phyloP scores from a whole-genome alignment of 2,113 vertebrate genomes.

The Rhombomys opimus region DNA sequence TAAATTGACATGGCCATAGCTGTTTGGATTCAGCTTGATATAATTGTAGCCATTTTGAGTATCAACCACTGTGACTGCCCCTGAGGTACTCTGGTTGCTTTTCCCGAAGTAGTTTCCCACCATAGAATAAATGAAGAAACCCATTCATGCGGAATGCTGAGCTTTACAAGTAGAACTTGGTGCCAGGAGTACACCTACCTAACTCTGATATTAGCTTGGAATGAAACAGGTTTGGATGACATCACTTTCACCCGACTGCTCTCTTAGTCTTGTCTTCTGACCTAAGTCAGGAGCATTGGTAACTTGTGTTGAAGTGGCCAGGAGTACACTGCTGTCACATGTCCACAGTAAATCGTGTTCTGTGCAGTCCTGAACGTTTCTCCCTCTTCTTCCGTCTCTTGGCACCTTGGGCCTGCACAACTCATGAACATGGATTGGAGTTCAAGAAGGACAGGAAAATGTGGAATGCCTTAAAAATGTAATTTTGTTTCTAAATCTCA shows the following conservation, averaged over 20 bases:
- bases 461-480: not conserved
- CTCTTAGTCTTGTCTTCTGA: not conserved
- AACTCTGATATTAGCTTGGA: not conserved
- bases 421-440: too few species aligned
- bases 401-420: not conserved
- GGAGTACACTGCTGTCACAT: not conserved
- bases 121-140: not conserved
- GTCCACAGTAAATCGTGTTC: not conserved
- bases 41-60: not conserved
- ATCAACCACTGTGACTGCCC: not conserved
- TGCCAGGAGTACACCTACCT: not conserved
- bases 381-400: not conserved
- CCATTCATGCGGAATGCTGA: too few species aligned
- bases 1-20: not conserved
- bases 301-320: not conserved
- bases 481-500: conserved; percentile 17
- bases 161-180: not conserved
- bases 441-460: not conserved
- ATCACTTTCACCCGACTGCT: not conserved
- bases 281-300: not conserved
- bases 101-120: not conserved
- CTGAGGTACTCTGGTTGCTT: not conserved
- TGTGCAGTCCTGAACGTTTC: not conserved
- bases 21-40: not conserved
- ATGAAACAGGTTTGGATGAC: not conserved